Evolutionary conservation across 2,797 vertebrate genomes (phyloP), one percentile per base, ranked within the genome.

Genomic region (Ctenosaura bakeri): DNA sequence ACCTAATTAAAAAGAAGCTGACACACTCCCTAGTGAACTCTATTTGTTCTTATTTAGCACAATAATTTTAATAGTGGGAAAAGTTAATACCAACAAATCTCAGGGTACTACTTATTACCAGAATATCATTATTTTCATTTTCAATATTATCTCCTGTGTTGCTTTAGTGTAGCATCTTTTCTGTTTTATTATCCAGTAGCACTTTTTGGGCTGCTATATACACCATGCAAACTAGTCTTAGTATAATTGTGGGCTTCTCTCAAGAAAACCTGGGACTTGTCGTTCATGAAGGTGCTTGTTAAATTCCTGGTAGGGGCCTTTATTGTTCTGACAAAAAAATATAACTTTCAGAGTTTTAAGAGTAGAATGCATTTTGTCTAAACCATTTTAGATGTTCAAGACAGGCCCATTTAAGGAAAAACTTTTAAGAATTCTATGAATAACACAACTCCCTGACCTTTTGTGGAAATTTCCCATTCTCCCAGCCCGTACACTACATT

Each of bases 31-130:
- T 83, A 9, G 50, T 83, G 88, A 88, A 85, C 74, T 50, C 38
- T 91, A 22, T 42, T 90, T 76, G 69, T 83, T 87, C 83, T 89
- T 89, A 89, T 89, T 83, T 87, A 89, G 85, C 64, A 89, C 86
- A 83, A 83, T 87, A 83, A 71, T 91, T 91, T 87, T 87, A 89
- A 91, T 79, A 62, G 79, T 22, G 14, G 42, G 79, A 89, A 91
- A 83, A 80, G 77, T 73, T 90, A 90, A 85, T 81, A 73, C 50
- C 42, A 83, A 59, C 16, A 66, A 87, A 87, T 59, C 74, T 87
- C 79, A 76, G 71, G 84, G 38, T 83, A 83, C 54, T 83, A 87
- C 54, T 89, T 78, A 91, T 83, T 89, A 91, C 85, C 54, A 64
- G 73, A 76, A 71, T 83, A 52, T 52, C 62, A 90, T 84, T 79